A percentile compares a stretch with the other conserved stretches of the same genome.
These are phyloP conservation scores for Caenorhabditis sinica DNA, from an alignment of 2,888 invertebrate genomes.

Conservation along the genomic window DNA sequence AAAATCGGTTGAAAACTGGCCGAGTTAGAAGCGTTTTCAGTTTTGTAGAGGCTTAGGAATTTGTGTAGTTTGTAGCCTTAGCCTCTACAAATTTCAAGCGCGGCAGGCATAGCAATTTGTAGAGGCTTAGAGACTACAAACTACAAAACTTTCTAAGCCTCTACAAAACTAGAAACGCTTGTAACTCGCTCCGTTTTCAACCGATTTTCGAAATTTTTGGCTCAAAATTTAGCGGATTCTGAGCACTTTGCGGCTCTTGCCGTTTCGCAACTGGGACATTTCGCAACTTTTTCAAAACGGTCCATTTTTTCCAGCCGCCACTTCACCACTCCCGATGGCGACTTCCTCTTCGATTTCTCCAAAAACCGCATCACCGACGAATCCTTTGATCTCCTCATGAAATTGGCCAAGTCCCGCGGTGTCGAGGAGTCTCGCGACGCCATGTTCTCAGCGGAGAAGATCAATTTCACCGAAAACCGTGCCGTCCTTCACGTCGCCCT, in stretches of 20 bases:
- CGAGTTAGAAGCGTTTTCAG: too few relatives aligned
- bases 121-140: not conserved
- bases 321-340: constrained; percentile 92
- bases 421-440: constrained; percentile 92
- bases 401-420: constrained; percentile 87
- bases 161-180: not conserved
- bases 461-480: constrained; percentile 97
- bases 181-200: not conserved
- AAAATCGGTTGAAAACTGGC: too few relatives aligned
- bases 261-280: too few relatives aligned
- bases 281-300: not conserved
- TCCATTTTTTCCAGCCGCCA: constrained; percentile 87
- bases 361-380: constrained; percentile 94
- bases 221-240: not conserved
- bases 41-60: not conserved
- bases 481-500: constrained; percentile 96
- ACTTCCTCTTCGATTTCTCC: constrained; percentile 95
- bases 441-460: constrained; percentile 95
- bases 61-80: not conserved
- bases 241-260: too few relatives aligned
- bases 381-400: constrained; percentile 88
- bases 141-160: not conserved
- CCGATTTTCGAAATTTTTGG: not conserved
- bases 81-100: not conserved
- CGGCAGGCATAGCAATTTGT: not conserved